phyloP scores from a whole-genome alignment of 2,113 vertebrate genomes.

The Noturus placidus region DNA sequence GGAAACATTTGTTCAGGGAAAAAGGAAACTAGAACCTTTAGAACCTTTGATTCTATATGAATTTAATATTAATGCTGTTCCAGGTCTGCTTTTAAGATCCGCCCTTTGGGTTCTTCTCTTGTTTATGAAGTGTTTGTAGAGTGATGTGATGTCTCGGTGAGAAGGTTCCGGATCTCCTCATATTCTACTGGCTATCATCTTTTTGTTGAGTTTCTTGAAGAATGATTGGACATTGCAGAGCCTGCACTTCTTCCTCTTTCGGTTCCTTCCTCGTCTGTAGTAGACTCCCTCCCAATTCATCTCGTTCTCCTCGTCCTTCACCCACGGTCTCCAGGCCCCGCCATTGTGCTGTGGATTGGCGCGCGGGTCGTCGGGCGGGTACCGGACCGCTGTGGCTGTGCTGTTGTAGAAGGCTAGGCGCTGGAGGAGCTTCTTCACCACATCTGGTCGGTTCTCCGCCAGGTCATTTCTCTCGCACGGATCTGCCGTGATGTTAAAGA shows the following conservation, averaged over 20 bases:
- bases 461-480: conserved; percentile 87
- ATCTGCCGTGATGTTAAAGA: conserved; percentile 92
- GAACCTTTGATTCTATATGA: not conserved
- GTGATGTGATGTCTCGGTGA: not conserved
- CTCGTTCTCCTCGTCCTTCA: conserved; percentile 74
- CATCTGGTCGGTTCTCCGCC: conserved; percentile 75
- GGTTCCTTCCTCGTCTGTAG: conserved; percentile 75
- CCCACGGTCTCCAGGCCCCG: conserved; percentile 91
- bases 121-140: not conserved
- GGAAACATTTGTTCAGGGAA: not conserved
- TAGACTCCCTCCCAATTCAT: conserved; percentile 62
- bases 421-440: conserved; percentile 80
- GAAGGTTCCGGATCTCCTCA: conserved; percentile 46
- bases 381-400: conserved; percentile 85
- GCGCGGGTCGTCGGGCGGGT: conserved; percentile 86
- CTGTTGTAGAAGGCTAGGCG: conserved; percentile 84
- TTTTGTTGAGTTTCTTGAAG: conserved; percentile 87
- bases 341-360: conserved; percentile 82
- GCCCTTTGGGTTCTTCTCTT: not conserved
- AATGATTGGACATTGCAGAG: conserved; percentile 86
- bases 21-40: not conserved
- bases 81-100: not conserved
- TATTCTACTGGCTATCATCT: conserved; percentile 88
- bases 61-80: not conserved
- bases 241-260: conserved; percentile 77